phyloP scores from a whole-genome alignment of 2,113 vertebrate species.

The Dendrocopos noguchii region DNA sequence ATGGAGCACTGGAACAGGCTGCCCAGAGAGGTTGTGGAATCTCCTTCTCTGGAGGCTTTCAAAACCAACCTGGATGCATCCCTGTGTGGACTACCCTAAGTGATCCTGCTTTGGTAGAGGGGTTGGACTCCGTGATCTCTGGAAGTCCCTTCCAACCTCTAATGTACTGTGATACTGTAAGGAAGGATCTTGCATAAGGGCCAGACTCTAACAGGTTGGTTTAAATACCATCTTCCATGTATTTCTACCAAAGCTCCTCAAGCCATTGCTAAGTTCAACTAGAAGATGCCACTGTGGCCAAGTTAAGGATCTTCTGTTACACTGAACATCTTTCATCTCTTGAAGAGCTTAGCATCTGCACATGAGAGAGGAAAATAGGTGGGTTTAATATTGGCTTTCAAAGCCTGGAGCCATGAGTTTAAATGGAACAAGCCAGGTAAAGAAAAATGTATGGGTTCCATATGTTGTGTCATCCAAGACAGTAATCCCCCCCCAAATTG shows the following conservation, averaged over 20 bases:
- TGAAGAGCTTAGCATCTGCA: neutral
- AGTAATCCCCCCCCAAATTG: neutral
- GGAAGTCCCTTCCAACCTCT: too few species aligned
- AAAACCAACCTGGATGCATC: too few species aligned
- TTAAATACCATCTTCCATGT: neutral
- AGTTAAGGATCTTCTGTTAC: neutral
- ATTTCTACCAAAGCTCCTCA: neutral
- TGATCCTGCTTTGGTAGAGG: too few species aligned
- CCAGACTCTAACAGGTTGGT: neutral
- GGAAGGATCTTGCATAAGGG: neutral
- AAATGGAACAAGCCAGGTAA: constrained; percentile 5
- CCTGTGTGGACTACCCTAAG: too few species aligned
- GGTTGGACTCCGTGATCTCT: too few species aligned
- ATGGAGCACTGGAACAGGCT: too few species aligned
- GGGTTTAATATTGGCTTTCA: neutral
- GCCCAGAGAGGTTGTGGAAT: too few species aligned
- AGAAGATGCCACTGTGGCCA: neutral
- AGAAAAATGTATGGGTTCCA: constrained; percentile 26
- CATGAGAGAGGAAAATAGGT: neutral
- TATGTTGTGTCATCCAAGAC: neutral
- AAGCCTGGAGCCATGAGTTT: neutral
- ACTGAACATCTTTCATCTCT: neutral
- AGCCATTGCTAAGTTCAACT: neutral
- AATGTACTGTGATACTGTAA: neutral
- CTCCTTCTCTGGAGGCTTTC: too few species aligned